Percentiles rank a stretch among this genome's conserved stretches.
Conservation (phyloP, 2,797 vertebrate genomes). For the Arnoldichthys spilopterus region DNA sequence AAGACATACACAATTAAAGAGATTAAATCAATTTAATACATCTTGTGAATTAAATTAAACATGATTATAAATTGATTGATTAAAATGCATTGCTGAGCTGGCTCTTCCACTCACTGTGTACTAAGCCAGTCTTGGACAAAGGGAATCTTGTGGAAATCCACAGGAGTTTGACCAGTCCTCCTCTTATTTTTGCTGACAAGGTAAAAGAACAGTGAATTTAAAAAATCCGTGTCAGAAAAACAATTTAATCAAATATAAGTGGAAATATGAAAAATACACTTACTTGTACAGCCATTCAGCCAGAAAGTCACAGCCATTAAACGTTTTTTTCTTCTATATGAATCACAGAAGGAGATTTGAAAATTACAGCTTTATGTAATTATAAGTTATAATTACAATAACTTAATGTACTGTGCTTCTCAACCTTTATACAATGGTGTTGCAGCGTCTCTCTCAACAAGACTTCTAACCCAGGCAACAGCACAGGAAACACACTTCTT, state of each 20-base stretch:
- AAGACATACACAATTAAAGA: too few species aligned
- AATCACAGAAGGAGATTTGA: neutral
- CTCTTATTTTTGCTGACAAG: conserved; percentile 81
- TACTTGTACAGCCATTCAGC: conserved; percentile 95
- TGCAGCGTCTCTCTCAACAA: conserved; percentile 81
- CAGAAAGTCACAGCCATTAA: conserved; percentile 89
- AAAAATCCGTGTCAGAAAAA: neutral
- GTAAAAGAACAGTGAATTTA: conserved; percentile 1
- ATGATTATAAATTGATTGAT: too few species aligned
- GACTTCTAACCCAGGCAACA: conserved; percentile 85
- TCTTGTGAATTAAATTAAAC: too few species aligned
- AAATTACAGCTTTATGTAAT: neutral
- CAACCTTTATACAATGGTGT: conserved; percentile 85
- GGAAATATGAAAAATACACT: conserved; percentile 62
- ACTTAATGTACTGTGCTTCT: neutral
- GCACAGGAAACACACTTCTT: conserved; percentile 81
- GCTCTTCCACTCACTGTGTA: conserved; percentile 81
- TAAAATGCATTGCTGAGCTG: too few species aligned
- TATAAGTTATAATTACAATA: neutral
- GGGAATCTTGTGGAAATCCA: conserved; percentile 79
- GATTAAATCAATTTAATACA: too few species aligned
- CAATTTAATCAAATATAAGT: neutral
- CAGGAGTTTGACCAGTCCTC: conserved; percentile 70
- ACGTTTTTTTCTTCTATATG: conserved; percentile 83
- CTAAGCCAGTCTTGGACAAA: conserved; percentile 87